A percentile compares a stretch with the other conserved stretches of the same genome.
Evolutionary conservation across 2,888 invertebrate species (phyloP).

Genomic region (Phasia obesa): DNA sequence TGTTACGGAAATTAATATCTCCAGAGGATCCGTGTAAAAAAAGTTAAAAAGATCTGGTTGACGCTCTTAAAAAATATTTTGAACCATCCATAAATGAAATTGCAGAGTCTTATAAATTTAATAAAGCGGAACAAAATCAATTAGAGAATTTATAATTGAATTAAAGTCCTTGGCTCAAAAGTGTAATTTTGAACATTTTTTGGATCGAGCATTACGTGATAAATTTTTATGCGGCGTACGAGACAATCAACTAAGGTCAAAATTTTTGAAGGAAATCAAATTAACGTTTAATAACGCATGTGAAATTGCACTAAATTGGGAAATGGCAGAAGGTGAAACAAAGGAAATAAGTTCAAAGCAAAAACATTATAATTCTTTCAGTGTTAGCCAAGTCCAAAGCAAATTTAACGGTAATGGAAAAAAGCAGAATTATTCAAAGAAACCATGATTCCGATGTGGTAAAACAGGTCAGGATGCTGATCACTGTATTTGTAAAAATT

Average conservation of each 20-base stretch:
- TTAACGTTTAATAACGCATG: slow-evolving; percentile 40
- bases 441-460: background rate
- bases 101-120: slow-evolving; percentile 55
- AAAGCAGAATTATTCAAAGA: background rate
- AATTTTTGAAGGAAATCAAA: slow-evolving; percentile 49
- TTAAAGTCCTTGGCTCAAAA: slow-evolving; percentile 51
- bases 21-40: slow-evolving; percentile 40
- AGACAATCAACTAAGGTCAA: slow-evolving; percentile 31
- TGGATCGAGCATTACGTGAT: slow-evolving; percentile 17
- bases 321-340: slow-evolving; percentile 49
- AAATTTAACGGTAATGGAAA: background rate
- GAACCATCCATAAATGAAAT: slow-evolving; percentile 40
- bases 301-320: slow-evolving; percentile 51
- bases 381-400: background rate
- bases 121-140: slow-evolving; percentile 45
- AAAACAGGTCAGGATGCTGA: slow-evolving; percentile 5
- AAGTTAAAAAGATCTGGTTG: slow-evolving; percentile 31
- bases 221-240: slow-evolving; percentile 20
- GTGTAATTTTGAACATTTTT: slow-evolving; percentile 43
- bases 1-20: slow-evolving; percentile 30
- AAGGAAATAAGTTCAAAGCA: slow-evolving; percentile 10
- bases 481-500: slow-evolving; percentile 23
- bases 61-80: slow-evolving; percentile 50
- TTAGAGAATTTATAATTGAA: slow-evolving; percentile 51
- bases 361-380: slow-evolving; percentile 6